Evolutionary conservation across 1,140 invertebrate species (phyloP).

Genomic region (Listronotus bonariensis): DNA sequence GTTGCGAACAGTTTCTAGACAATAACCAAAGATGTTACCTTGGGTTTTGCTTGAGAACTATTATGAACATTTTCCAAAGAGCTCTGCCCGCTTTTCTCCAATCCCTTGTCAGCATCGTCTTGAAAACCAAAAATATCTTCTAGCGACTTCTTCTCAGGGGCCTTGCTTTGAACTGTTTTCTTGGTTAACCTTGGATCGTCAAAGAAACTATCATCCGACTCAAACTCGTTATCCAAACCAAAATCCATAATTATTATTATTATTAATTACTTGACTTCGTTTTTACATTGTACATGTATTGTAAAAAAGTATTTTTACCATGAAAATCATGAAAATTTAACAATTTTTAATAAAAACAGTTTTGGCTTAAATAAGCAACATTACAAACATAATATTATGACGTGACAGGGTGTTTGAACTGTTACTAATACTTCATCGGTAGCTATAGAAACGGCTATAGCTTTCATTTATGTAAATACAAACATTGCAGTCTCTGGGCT

Average conservation of each 20-base stretch:
- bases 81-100: slow-evolving; percentile 29
- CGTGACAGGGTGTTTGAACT: too few relatives aligned
- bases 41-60: slow-evolving; percentile 12
- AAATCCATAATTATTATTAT: slow-evolving; percentile 39
- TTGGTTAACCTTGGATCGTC: slow-evolving; percentile 52
- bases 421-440: too few relatives aligned
- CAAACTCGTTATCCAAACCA: slow-evolving; percentile 44
- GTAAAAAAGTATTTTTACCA: too few relatives aligned
- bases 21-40: slow-evolving; percentile 17
- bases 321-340: too few relatives aligned
- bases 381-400: too few relatives aligned
- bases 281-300: not conserved
- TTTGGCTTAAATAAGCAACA: too few relatives aligned
- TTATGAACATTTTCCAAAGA: slow-evolving; percentile 8
- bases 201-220: slow-evolving; percentile 61
- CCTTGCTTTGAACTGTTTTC: slow-evolving; percentile 38
- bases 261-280: too few relatives aligned
- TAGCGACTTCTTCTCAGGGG: slow-evolving; percentile 48
- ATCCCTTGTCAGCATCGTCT: slow-evolving; percentile 38
- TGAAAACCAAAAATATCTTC: slow-evolving; percentile 48
- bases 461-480: too few relatives aligned
- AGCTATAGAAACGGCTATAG: too few relatives aligned
- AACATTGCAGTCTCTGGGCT: too few relatives aligned
- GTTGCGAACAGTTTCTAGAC: too few relatives aligned
- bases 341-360: too few relatives aligned